A percentile compares a stretch with the other conserved stretches of the same genome.
Evolutionary conservation across 2,113 vertebrate species (phyloP).

Genomic region (Burhinus oedicnemus): DNA sequence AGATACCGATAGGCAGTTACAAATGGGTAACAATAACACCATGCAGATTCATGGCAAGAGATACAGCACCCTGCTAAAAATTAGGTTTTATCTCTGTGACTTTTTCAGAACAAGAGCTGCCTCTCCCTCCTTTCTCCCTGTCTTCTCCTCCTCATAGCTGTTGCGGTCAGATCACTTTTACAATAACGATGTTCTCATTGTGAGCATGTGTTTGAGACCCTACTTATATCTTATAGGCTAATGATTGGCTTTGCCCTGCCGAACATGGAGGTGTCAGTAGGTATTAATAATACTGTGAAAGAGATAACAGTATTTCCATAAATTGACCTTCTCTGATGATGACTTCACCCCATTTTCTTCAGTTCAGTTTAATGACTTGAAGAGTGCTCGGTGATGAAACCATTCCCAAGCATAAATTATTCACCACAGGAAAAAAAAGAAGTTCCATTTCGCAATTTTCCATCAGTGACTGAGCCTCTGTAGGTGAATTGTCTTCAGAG

Average conservation of each 20-base stretch:
- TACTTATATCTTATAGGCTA: slow-evolving; percentile 42
- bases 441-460: slow-evolving; percentile 57
- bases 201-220: slow-evolving; percentile 6
- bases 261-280: slow-evolving; percentile 52
- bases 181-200: background rate
- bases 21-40: background rate
- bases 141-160: slow-evolving; percentile 40
- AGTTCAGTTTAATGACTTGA: slow-evolving; percentile 72
- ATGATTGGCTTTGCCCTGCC: slow-evolving; percentile 8
- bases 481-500: slow-evolving; percentile 47
- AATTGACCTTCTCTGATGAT: slow-evolving; percentile 72
- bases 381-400: slow-evolving; percentile 53
- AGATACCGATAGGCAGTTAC: background rate
- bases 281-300: slow-evolving; percentile 70
- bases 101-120: background rate
- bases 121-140: background rate
- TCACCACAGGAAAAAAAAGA: slow-evolving; percentile 48
- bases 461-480: slow-evolving; percentile 11
- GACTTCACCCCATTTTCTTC: slow-evolving; percentile 72
- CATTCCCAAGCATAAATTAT: slow-evolving; percentile 74
- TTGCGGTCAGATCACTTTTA: background rate
- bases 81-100: background rate
- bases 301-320: slow-evolving; percentile 74
- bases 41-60: background rate
- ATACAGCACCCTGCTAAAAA: background rate